Evolutionary conservation across 2,888 invertebrate species (phyloP).

Genomic region (Aphelenchoides bicaudatus): DNA sequence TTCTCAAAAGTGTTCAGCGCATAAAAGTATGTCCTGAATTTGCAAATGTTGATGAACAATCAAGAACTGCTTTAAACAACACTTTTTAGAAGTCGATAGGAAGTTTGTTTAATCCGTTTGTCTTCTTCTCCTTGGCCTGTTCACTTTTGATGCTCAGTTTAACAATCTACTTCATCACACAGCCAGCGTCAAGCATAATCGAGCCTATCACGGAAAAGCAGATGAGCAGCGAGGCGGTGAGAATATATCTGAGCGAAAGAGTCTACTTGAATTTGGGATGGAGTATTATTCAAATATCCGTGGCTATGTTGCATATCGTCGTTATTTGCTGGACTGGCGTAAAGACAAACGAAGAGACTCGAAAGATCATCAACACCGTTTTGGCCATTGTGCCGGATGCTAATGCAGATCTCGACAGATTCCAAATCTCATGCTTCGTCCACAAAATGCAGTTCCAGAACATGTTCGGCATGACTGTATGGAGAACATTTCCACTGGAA

Average conservation of each 20-base stretch:
- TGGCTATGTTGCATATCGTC: constrained; percentile 45
- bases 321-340: constrained; percentile 53
- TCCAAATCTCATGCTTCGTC: constrained; percentile 57
- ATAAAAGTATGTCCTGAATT: too few relatives aligned
- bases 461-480: constrained; percentile 60
- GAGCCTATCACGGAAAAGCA: constrained; percentile 49
- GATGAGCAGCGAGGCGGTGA: constrained; percentile 32
- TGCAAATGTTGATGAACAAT: background rate
- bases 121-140: constrained; percentile 52
- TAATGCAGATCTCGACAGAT: constrained; percentile 51
- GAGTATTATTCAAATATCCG: constrained; percentile 48
- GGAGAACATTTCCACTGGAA: constrained; percentile 58
- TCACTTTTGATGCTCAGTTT: constrained; percentile 49
- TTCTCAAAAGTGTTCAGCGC: too few relatives aligned
- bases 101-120: constrained; percentile 51
- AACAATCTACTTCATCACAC: constrained; percentile 55
- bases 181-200: constrained; percentile 42
- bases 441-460: constrained; percentile 59
- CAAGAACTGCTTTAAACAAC: constrained; percentile 12
- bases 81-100: constrained; percentile 48
- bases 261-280: constrained; percentile 51
- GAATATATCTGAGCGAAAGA: constrained; percentile 38
- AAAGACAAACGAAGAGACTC: constrained; percentile 55
- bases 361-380: constrained; percentile 53
- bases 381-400: constrained; percentile 53